Evolutionary conservation across 2,797 vertebrate species (phyloP).

Genomic region (Microctenopoma stevenorrisi): DNA sequence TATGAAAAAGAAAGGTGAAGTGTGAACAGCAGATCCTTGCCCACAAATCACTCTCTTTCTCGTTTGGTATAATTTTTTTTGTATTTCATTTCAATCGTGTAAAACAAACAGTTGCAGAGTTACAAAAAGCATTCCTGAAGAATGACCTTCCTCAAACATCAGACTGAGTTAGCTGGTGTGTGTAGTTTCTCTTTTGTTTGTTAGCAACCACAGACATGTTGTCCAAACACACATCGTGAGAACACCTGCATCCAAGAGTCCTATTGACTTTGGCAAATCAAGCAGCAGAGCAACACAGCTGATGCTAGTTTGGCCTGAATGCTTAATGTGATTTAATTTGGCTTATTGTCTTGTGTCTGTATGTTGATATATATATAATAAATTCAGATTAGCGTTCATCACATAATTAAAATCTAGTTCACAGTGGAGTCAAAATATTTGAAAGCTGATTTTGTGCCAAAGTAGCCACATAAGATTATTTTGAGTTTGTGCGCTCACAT

Average conservation of each 20-base stretch:
- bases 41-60: neutral
- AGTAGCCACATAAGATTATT: slow-evolving; percentile 41
- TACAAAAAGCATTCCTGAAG: slow-evolving; percentile 21
- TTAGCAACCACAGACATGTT: slow-evolving; percentile 56
- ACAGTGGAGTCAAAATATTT: slow-evolving; percentile 42
- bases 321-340: slow-evolving; percentile 22
- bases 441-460: neutral
- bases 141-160: slow-evolving; percentile 12
- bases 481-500: slow-evolving; percentile 3
- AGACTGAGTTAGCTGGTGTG: neutral
- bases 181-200: slow-evolving; percentile 44
- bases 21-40: neutral
- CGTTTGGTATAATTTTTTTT: neutral
- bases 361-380: slow-evolving; percentile 26
- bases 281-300: neutral
- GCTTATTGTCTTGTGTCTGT: slow-evolving; percentile 16
- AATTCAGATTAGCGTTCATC: slow-evolving; percentile 16
- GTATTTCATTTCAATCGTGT: neutral
- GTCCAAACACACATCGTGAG: slow-evolving; percentile 44
- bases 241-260: slow-evolving; percentile 41
- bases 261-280: slow-evolving; percentile 45
- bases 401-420: slow-evolving; percentile 29
- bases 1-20: neutral
- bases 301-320: slow-evolving; percentile 8
- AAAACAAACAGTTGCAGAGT: neutral